Conservation (phyloP, 2,797 vertebrate genomes). For the Urosaurus nigricauda region DNA sequence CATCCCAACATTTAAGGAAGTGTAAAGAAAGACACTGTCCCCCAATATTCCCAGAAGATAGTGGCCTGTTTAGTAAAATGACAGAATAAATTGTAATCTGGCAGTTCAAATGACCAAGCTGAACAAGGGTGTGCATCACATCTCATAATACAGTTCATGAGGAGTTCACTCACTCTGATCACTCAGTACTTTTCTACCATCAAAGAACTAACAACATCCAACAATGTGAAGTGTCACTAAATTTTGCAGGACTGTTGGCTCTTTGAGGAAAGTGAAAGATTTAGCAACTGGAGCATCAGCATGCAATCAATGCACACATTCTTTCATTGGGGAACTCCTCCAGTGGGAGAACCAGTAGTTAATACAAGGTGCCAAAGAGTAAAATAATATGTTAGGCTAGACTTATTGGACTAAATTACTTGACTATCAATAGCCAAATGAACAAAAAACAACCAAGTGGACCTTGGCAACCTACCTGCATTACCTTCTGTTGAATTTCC, state of each 20-base stretch:
- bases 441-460: neutral
- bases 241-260: neutral
- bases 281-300: neutral
- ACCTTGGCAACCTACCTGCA: constrained; percentile 87
- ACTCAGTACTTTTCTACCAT: neutral
- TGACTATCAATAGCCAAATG: constrained; percentile 9
- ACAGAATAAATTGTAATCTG: neutral
- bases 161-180: neutral
- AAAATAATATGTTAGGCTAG: neutral
- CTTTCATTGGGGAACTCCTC: neutral
- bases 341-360: neutral
- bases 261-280: neutral
- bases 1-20: fast-evolving
- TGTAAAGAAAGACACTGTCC: neutral
- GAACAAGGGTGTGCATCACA: neutral
- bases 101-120: neutral
- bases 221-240: neutral
- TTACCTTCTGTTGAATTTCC: constrained; percentile 97
- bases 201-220: neutral
- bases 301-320: no score
- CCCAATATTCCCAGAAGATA: fast-evolving
- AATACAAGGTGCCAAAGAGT: neutral
- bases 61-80: neutral
- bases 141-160: neutral
- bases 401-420: neutral